Percentiles rank a stretch among this genome's conserved stretches.
Conservation (phyloP, 2,888 invertebrate species). For the Steinernema scapterisci region DNA sequence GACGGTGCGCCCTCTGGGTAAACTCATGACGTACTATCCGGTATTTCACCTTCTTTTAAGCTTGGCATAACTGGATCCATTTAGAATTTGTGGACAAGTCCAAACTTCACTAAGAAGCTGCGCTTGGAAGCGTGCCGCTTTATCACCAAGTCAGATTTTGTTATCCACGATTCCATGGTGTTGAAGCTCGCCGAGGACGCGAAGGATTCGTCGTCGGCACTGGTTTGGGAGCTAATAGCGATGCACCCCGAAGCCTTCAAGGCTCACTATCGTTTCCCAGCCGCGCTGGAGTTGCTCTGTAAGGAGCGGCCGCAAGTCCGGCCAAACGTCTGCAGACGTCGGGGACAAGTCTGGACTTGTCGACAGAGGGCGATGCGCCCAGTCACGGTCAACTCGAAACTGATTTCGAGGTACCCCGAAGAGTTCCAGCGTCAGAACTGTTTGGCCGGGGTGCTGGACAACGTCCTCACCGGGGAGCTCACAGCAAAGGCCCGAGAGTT, state of each 20-base stretch:
- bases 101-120: background rate
- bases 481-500: background rate
- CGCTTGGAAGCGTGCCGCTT: background rate
- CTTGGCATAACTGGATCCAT: background rate
- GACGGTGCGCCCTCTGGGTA: background rate
- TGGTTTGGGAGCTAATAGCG: background rate
- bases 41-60: background rate
- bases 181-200: background rate
- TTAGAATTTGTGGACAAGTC: background rate
- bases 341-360: too few relatives aligned
- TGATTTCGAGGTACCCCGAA: too few relatives aligned
- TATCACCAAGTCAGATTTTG: background rate
- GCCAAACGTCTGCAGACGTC: too few relatives aligned
- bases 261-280: too few relatives aligned
- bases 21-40: background rate
- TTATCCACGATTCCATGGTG: background rate
- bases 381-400: too few relatives aligned
- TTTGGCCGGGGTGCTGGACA: too few relatives aligned
- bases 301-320: too few relatives aligned
- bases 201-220: background rate
- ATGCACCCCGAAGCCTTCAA: too few relatives aligned
- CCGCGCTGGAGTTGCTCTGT: too few relatives aligned
- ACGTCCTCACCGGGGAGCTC: background rate
- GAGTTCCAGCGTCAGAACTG: too few relatives aligned
- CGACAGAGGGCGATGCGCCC: too few relatives aligned